Percentiles rank a stretch among this genome's conserved stretches.
phyloP scores from a whole-genome alignment of 2,113 vertebrate genomes.

The Astur gentilis region DNA sequence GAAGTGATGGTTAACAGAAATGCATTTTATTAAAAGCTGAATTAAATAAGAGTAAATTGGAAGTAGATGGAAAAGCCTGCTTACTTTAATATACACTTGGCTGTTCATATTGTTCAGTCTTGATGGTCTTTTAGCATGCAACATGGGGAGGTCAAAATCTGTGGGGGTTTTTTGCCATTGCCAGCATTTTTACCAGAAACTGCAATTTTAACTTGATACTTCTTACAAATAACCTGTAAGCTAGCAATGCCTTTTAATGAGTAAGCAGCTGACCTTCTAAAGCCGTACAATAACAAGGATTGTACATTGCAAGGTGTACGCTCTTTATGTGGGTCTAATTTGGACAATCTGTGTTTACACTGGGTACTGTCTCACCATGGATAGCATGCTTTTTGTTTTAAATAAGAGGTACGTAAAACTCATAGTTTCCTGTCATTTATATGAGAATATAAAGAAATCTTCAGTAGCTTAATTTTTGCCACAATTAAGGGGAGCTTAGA shows the following conservation, averaged over 20 bases:
- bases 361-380: not conserved
- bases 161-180: not conserved
- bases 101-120: not conserved
- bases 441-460: not conserved
- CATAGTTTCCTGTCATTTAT: not conserved
- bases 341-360: not conserved
- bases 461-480: not conserved
- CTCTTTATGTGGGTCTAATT: not conserved
- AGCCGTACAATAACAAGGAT: not conserved
- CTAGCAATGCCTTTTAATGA: not conserved
- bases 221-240: not conserved
- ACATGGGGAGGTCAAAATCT: not conserved
- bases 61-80: not conserved
- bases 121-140: not conserved
- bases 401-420: not conserved
- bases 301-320: not conserved
- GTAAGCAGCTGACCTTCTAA: not conserved
- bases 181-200: not conserved
- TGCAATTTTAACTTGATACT: not conserved
- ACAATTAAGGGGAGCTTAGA: not conserved
- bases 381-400: not conserved
- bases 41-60: conserved; percentile 43
- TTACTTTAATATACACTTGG: not conserved
- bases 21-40: conserved; percentile 51
- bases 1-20: conserved; percentile 37